A percentile compares a stretch with the other conserved stretches of the same genome.
phyloP scores from a whole-genome alignment of 2,888 invertebrate species.

The Diarsia brunnea region DNA sequence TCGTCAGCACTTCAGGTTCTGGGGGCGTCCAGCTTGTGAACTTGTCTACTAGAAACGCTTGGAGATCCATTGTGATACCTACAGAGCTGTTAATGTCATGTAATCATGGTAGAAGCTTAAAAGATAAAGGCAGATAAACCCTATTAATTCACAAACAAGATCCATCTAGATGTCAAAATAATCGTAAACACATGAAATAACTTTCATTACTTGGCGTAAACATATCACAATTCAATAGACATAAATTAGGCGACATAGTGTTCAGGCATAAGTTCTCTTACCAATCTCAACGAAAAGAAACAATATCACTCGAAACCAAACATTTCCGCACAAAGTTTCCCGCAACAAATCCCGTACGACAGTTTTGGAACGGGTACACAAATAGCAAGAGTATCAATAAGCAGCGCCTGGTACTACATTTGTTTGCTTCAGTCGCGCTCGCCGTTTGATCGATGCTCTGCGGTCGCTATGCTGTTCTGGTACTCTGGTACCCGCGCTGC shows the following conservation, averaged over 20 bases:
- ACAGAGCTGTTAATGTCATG: neutral
- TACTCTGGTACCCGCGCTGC: neutral
- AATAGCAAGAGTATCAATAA: conserved; percentile 26
- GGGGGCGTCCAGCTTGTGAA: conserved; percentile 78
- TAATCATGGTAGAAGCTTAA: neutral
- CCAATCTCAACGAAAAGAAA: neutral
- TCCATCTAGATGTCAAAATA: neutral
- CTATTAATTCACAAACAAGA: neutral
- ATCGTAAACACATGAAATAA: neutral
- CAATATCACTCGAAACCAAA: neutral
- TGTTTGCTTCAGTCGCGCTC: conserved; percentile 17
- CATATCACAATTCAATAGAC: neutral
- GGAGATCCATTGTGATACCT: conserved; percentile 68
- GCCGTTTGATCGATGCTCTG: conserved; percentile 60
- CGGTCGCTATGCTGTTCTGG: conserved; percentile 26
- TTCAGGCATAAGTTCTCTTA: neutral
- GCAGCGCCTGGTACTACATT: conserved; percentile 22
- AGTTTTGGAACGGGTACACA: conserved; percentile 1
- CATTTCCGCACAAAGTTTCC: neutral
- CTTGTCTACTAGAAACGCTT: conserved; percentile 69
- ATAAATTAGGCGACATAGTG: neutral
- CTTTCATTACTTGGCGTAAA: neutral
- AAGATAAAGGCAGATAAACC: neutral
- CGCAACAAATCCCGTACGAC: conserved; percentile 3
- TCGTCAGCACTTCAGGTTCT: conserved; percentile 73